phyloP scores from a whole-genome alignment of 1,140 invertebrate genomes.

The Linepithema humile region DNA sequence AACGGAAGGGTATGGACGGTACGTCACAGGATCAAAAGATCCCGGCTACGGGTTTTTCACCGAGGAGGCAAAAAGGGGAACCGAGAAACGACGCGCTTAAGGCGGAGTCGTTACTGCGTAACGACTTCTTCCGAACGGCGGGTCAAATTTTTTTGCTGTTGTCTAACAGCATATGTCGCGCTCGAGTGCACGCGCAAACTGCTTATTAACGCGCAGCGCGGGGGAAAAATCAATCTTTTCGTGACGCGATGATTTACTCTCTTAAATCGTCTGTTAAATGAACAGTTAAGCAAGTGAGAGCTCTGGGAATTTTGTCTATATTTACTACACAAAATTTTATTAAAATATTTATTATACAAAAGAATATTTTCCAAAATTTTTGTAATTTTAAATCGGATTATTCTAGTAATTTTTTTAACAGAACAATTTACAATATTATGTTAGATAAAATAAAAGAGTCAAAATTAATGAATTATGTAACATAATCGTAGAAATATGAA shows the following conservation, averaged over 20 bases:
- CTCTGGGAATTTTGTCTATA: too few relatives aligned
- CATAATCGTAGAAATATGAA: background rate
- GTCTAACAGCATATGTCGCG: background rate
- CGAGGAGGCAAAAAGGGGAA: conserved; percentile 29
- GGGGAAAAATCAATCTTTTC: conserved; percentile 13
- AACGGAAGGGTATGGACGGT: conserved; percentile 30
- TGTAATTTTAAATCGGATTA: background rate
- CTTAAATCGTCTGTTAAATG: conserved; percentile 32
- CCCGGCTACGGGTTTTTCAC: conserved; percentile 1
- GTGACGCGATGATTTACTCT: conserved; percentile 35
- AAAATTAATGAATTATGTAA: too few relatives aligned
- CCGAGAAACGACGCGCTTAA: conserved; percentile 47
- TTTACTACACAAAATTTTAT: too few relatives aligned
- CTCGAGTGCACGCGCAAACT: conserved; percentile 22
- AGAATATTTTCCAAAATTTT: background rate
- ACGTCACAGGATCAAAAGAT: conserved; percentile 25
- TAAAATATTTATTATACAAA: background rate
- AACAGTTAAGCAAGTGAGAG: background rate
- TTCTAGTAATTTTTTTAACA: background rate
- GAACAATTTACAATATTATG: background rate
- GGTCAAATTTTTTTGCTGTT: conserved; percentile 23
- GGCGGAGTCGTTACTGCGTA: conserved; percentile 37
- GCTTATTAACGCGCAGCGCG: conserved; percentile 1
- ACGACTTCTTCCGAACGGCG: conserved; percentile 3
- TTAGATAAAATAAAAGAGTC: background rate